Percentiles rank a stretch among this genome's conserved stretches.
Evolutionary conservation across 2,113 vertebrate species (phyloP).

Genomic region (Pelodiscus sinensis): DNA sequence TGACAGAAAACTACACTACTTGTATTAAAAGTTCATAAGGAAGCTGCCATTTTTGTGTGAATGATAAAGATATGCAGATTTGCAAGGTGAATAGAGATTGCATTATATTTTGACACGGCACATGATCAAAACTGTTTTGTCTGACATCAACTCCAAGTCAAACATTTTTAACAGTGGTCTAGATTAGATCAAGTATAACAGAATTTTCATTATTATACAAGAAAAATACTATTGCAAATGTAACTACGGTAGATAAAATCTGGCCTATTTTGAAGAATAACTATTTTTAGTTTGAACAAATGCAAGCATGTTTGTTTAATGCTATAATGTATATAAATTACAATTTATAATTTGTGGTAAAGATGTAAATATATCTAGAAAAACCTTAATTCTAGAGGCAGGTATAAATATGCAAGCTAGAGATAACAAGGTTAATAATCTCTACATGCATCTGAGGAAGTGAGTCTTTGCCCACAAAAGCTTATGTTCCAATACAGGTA

Average conservation of each 20-base stretch:
- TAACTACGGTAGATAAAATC: constrained; percentile 23
- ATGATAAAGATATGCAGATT: not conserved
- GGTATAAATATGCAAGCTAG: too few relatives aligned
- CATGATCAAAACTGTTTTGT: not conserved
- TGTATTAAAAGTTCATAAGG: not conserved
- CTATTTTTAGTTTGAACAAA: constrained; percentile 50
- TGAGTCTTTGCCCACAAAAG: too few relatives aligned
- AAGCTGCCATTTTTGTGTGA: not conserved
- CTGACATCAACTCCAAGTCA: not conserved
- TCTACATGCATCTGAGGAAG: too few relatives aligned
- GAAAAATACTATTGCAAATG: constrained; percentile 51
- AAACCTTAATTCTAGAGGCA: not conserved
- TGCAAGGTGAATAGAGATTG: not conserved
- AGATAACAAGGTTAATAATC: too few relatives aligned
- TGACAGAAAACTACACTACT: not conserved
- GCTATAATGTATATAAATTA: constrained; percentile 50
- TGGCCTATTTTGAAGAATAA: constrained; percentile 48
- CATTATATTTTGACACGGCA: not conserved
- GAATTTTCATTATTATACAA: constrained; percentile 27
- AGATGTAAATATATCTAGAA: constrained; percentile 32
- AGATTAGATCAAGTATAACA: not conserved
- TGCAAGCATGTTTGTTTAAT: constrained; percentile 54
- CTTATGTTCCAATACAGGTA: too few relatives aligned
- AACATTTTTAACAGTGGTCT: constrained; percentile 8
- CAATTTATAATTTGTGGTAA: constrained; percentile 50